phyloP scores from a whole-genome alignment of 2,797 vertebrate genomes.

The Clarias platycephalus region DNA sequence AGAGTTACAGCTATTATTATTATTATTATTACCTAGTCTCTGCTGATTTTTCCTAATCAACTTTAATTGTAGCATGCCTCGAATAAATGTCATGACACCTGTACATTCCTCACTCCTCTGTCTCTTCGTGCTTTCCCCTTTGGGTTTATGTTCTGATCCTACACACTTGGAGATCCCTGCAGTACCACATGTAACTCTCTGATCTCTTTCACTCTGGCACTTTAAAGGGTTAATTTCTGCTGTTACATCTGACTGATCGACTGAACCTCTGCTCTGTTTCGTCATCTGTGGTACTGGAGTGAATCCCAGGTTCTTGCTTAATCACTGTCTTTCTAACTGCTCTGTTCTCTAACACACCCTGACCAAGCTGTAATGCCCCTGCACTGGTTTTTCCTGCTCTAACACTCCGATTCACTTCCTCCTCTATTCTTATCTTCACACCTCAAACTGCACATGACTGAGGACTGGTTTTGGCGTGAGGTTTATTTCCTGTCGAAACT shows the following conservation, averaged over 20 bases:
- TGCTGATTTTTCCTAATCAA: slow-evolving; percentile 75
- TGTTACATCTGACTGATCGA: not conserved
- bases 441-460: too few species aligned
- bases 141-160: slow-evolving; percentile 42
- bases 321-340: slow-evolving; percentile 41
- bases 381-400: not conserved
- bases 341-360: slow-evolving; percentile 27
- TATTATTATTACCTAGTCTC: slow-evolving; percentile 63
- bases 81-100: slow-evolving; percentile 84
- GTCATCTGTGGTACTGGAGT: slow-evolving; percentile 17
- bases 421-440: not conserved
- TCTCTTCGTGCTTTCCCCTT: slow-evolving; percentile 74
- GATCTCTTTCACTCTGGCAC: not conserved
- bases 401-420: not conserved
- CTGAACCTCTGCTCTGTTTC: not conserved
- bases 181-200: not conserved
- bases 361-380: not conserved
- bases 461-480: not conserved
- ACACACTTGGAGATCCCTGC: slow-evolving; percentile 24
- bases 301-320: slow-evolving; percentile 22
- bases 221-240: not conserved
- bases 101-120: slow-evolving; percentile 74
- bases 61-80: slow-evolving; percentile 80
- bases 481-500: too few species aligned
- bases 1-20: slow-evolving; percentile 59